A percentile compares a stretch with the other conserved stretches of the same genome.
Evolutionary conservation across 2,888 invertebrate genomes (phyloP).

Genomic region (Lordiphosa fenestrarum): DNA sequence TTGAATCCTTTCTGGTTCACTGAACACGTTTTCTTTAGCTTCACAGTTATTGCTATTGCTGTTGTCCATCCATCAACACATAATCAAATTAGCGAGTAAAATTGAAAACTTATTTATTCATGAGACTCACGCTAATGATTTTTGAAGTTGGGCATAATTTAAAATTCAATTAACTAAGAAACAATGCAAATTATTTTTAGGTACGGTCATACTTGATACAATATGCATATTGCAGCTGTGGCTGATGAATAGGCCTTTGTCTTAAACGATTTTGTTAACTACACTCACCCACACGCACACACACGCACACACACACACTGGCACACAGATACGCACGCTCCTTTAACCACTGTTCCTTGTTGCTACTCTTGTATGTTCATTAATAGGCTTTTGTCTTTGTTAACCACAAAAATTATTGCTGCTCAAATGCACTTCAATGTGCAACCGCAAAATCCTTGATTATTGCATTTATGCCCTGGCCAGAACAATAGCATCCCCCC

Average conservation of each 20-base stretch:
- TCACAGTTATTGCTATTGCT: not conserved
- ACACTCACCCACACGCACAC: constrained; percentile 62
- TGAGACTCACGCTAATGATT: constrained; percentile 34
- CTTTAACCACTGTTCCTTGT: constrained; percentile 6
- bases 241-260: constrained; percentile 45
- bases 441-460: constrained; percentile 67
- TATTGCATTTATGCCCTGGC: constrained; percentile 56
- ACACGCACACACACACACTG: constrained; percentile 16
- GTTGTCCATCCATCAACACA: constrained; percentile 8
- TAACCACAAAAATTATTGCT: constrained; percentile 75
- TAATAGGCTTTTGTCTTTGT: constrained; percentile 74
- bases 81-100: constrained; percentile 71
- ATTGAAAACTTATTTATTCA: constrained; percentile 72
- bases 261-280: constrained; percentile 46
- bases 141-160: constrained; percentile 58
- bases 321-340: constrained; percentile 1
- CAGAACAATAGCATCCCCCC: constrained; percentile 12
- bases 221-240: constrained; percentile 17
- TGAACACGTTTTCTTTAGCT: constrained; percentile 37
- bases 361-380: constrained; percentile 49
- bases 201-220: constrained; percentile 3
- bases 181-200: constrained; percentile 11
- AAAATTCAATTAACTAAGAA: constrained; percentile 65
- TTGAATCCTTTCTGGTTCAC: constrained; percentile 40
- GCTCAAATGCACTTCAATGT: constrained; percentile 73